Evolutionary conservation across 2,888 invertebrate species (phyloP), one percentile per base, ranked within the genome.

Genomic region (Eulithis testata): DNA sequence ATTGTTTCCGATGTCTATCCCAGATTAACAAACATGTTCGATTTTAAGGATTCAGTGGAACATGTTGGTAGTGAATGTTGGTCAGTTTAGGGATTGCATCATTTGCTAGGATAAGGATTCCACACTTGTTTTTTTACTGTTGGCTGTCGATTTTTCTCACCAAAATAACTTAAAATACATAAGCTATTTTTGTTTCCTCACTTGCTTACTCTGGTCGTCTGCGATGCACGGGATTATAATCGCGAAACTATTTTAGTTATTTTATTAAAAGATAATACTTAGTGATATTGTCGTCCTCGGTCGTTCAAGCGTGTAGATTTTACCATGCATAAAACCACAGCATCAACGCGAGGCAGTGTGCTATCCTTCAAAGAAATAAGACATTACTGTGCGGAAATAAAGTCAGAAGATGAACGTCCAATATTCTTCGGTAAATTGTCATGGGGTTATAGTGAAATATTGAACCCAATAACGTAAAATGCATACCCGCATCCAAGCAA

Each of bases 11-110:
- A 85, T 81, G 78, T 78, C 66, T 83, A 82, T 81, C 81, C 80
- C 72, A 83, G 86, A 88, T 91, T 91, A 89, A 86, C 89, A 82
- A 83, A 88, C 86, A 85, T 88, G 90, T 89, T 84, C 82, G 83
- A 86, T 85, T 89, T 89, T 86, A 83, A 84, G 84, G 82, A 77
- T 82, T 83, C 80, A 77, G 76, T 71, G 71, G 74, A 74, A 72
- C 76, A 71, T 81, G 83, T 74, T 82, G 85, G 66, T 65, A 71
- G 78, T 76, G 73, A 47, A 47, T 73, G 80, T 79, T 47, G 68
- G 72, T 75, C 74, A 72, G 74, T 76, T 74, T 71, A 76, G 73
- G 74, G 72, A 31, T 78, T 76, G 77, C 72, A 51, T 1, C 31
- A 31, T 31, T 31, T 31, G 31, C 31, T 6, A 31, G 31, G 31